Conservation (phyloP, 1,140 invertebrate species). For the Gryllus bimaculatus region DNA sequence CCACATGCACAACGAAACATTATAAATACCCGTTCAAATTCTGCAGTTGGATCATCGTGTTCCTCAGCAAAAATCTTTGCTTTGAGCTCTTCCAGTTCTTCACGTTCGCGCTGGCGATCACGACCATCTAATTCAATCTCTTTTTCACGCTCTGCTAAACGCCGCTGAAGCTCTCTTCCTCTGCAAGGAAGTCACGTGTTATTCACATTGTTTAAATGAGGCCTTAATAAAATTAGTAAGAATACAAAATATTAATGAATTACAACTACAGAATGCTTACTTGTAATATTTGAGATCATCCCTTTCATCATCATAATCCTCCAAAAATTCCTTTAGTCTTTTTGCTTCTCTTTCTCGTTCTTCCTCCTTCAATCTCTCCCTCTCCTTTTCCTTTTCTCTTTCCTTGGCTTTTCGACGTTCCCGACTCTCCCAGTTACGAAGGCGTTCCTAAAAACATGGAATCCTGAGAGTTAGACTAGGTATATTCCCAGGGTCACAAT, state of each 20-base stretch:
- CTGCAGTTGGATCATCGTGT: conserved; percentile 69
- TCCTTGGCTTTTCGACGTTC: conserved; percentile 90
- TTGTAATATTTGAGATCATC: conserved; percentile 97
- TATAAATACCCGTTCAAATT: conserved; percentile 59
- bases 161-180: conserved; percentile 76
- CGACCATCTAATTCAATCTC: conserved; percentile 85
- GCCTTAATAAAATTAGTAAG: background rate
- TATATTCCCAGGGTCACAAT: too few relatives aligned
- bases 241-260: conserved; percentile 7
- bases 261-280: conserved; percentile 34
- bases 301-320: conserved; percentile 96
- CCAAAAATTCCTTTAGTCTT: conserved; percentile 90
- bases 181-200: conserved; percentile 35
- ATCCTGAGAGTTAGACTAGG: conserved; percentile 8
- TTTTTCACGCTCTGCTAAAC: conserved; percentile 80
- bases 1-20: background rate
- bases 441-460: conserved; percentile 37
- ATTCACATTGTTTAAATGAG: background rate
- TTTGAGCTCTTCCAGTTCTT: conserved; percentile 84
- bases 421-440: conserved; percentile 82
- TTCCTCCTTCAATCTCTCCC: conserved; percentile 71
- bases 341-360: conserved; percentile 84
- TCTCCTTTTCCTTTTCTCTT: conserved; percentile 80
- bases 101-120: conserved; percentile 81
- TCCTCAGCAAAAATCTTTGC: conserved; percentile 71